Conservation (phyloP, 2,888 invertebrate genomes). For the Leucophora obtusa region DNA sequence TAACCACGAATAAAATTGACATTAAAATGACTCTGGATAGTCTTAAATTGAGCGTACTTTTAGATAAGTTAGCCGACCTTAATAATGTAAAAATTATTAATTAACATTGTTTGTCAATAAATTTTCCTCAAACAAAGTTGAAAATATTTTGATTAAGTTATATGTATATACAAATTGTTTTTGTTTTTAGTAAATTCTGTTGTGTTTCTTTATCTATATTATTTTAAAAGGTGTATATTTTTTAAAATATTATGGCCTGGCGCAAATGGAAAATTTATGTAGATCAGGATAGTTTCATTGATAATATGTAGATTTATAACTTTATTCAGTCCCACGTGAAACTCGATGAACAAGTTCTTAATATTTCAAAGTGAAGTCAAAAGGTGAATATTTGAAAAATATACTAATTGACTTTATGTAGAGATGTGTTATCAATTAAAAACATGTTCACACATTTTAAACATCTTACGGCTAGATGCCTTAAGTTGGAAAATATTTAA, state of each 20-base stretch:
- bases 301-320: constrained; percentile 32
- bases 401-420: no score
- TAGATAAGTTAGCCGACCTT: no score
- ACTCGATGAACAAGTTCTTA: neutral
- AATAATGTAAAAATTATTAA: neutral
- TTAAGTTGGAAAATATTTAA: no score
- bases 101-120: constrained; percentile 1
- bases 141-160: neutral
- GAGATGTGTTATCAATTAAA: no score
- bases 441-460: no score
- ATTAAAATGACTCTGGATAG: no score
- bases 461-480: no score
- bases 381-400: neutral
- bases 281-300: constrained; percentile 44
- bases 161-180: neutral
- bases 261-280: constrained; percentile 49
- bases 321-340: neutral
- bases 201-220: neutral
- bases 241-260: constrained; percentile 25
- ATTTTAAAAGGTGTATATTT: constrained; percentile 32
- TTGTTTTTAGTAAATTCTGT: neutral
- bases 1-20: no score
- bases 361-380: neutral
- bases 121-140: neutral
- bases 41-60: no score